Evolutionary conservation across 2,797 vertebrate species (phyloP).

Genomic region (Acropternis orthonyx): DNA sequence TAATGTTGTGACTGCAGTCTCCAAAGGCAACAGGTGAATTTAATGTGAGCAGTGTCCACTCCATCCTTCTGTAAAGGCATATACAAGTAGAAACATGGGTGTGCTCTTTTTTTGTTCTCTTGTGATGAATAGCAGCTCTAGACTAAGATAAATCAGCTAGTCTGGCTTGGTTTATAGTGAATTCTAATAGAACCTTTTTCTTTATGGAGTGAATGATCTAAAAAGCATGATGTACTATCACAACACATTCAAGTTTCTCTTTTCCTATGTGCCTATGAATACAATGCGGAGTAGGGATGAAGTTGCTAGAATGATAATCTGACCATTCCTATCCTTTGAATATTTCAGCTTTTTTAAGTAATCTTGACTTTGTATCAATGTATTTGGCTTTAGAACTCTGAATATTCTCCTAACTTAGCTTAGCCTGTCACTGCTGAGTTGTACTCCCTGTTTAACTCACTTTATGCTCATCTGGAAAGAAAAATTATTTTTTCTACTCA

Average conservation of each 20-base stretch:
- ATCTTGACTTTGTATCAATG: neutral
- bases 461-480: neutral
- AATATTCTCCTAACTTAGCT: neutral
- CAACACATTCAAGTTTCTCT: neutral
- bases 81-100: neutral
- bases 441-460: neutral
- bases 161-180: neutral
- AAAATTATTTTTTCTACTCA: neutral
- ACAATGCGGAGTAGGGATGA: neutral
- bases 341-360: neutral
- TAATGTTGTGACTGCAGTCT: constrained; percentile 11
- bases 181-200: neutral
- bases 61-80: neutral
- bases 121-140: neutral
- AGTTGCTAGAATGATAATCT: neutral
- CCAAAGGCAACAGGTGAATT: neutral
- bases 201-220: neutral
- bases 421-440: neutral
- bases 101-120: neutral
- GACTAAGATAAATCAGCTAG: neutral
- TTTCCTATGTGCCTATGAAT: neutral
- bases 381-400: neutral
- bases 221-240: neutral
- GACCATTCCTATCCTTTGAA: neutral
- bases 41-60: neutral